Evolutionary conservation across 1,140 invertebrate species (phyloP).

Genomic region (Delia radicum): DNA sequence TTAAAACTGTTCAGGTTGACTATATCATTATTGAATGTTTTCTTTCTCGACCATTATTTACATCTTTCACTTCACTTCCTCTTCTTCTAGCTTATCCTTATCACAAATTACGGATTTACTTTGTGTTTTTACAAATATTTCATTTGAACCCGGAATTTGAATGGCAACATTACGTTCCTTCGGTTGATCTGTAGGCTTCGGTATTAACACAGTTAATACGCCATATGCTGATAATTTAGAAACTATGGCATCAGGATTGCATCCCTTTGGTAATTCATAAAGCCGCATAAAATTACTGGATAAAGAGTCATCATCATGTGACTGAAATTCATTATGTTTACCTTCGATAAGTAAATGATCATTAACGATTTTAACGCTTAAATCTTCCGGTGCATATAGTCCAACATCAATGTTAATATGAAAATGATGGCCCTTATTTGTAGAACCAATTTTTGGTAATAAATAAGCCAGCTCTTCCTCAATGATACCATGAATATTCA

Average conservation of each 20-base stretch:
- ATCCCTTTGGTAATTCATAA: conserved; percentile 66
- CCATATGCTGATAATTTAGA: conserved; percentile 68
- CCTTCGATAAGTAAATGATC: conserved; percentile 55
- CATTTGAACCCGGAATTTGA: conserved; percentile 52
- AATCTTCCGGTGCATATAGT: too few species aligned
- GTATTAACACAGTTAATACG: conserved; percentile 62
- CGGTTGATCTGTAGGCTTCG: conserved; percentile 53
- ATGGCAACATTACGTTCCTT: conserved; percentile 56
- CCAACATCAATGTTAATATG: conserved; percentile 68
- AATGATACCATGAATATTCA: conserved; percentile 39
- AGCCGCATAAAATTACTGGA: conserved; percentile 65
- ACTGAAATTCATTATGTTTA: conserved; percentile 68
- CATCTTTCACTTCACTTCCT: too few species aligned
- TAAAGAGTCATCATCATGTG: conserved; percentile 64
- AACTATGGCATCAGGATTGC: conserved; percentile 63
- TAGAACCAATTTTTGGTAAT: conserved; percentile 37
- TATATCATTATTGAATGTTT: too few species aligned
- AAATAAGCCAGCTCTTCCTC: conserved; percentile 33
- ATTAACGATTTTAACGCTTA: conserved; percentile 74
- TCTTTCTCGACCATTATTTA: too few species aligned
- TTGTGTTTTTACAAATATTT: conserved; percentile 42
- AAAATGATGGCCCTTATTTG: conserved; percentile 46
- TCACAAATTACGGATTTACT: too few species aligned
- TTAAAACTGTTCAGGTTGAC: too few species aligned
- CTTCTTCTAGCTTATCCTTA: not conserved